A percentile compares a stretch with the other conserved stretches of the same genome.
These are phyloP conservation scores for Drosophila nebulosa DNA, from an alignment of 1,140 invertebrate genomes.

Conservation along the genomic window DNA sequence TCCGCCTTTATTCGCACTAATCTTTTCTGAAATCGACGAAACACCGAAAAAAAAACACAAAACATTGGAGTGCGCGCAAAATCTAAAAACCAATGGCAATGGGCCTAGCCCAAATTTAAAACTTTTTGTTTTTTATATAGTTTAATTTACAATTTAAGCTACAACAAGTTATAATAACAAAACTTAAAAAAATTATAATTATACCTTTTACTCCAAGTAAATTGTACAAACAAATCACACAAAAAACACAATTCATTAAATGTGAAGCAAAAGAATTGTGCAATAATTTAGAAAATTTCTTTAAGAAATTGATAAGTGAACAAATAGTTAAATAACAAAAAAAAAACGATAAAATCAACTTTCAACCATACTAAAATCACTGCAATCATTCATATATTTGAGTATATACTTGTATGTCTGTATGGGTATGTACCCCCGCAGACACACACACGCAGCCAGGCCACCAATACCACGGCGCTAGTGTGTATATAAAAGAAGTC, in stretches of 20 bases:
- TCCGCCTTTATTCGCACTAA: neutral
- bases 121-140: conserved; percentile 57
- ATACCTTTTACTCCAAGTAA: conserved; percentile 27
- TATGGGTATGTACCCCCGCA: neutral
- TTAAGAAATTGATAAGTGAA: conserved; percentile 66
- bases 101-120: conserved; percentile 61
- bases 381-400: neutral
- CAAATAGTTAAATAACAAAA: conserved; percentile 15
- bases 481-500: conserved; percentile 30
- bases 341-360: neutral
- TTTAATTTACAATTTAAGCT: conserved; percentile 37
- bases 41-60: conserved; percentile 32
- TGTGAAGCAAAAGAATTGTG: conserved; percentile 48
- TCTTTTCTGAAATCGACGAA: neutral
- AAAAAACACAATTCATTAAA: conserved; percentile 4
- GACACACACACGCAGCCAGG: conserved; percentile 1
- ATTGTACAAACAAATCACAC: conserved; percentile 14
- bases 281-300: conserved; percentile 73
- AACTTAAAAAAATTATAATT: neutral
- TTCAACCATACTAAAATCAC: neutral
- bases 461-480: conserved; percentile 7
- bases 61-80: conserved; percentile 34
- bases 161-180: conserved; percentile 1
- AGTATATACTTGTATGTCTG: conserved; percentile 3
- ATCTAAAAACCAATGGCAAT: conserved; percentile 32